These are phyloP conservation scores for Acridotheres tristis DNA, from an alignment of 2,797 vertebrate genomes.

Conservation along the genomic window DNA sequence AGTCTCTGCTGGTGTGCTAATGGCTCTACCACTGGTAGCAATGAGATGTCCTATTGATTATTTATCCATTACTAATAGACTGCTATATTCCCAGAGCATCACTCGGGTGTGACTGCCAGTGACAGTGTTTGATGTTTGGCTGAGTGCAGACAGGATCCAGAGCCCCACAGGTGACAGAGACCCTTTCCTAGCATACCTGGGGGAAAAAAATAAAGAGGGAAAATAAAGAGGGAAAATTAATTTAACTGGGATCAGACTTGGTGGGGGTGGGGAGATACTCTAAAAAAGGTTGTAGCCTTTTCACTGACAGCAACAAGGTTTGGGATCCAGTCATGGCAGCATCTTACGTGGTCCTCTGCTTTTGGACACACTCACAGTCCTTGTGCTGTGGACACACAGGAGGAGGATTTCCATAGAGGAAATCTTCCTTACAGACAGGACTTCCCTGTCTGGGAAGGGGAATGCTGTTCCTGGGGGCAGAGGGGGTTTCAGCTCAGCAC, in stretches of 20 bases:
- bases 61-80: background rate
- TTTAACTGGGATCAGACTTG: background rate
- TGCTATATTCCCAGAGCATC: background rate
- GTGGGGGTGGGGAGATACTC: accelerated
- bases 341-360: background rate
- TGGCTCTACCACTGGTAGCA: background rate
- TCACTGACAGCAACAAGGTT: background rate
- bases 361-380: background rate
- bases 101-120: background rate
- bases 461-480: background rate
- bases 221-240: background rate
- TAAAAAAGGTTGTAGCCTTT: background rate
- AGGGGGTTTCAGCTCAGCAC: background rate
- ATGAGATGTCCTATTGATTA: constrained; percentile 15
- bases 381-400: background rate
- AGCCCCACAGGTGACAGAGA: background rate
- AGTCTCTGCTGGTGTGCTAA: background rate
- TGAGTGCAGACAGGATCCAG: background rate
- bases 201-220: background rate
- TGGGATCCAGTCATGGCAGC: background rate
- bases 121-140: background rate
- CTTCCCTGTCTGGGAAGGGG: background rate
- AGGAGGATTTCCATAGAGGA: background rate
- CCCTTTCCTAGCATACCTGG: background rate
- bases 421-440: too few species aligned